Evolutionary conservation across 2,888 invertebrate species (phyloP).

Genomic region (Folsomia candida): DNA sequence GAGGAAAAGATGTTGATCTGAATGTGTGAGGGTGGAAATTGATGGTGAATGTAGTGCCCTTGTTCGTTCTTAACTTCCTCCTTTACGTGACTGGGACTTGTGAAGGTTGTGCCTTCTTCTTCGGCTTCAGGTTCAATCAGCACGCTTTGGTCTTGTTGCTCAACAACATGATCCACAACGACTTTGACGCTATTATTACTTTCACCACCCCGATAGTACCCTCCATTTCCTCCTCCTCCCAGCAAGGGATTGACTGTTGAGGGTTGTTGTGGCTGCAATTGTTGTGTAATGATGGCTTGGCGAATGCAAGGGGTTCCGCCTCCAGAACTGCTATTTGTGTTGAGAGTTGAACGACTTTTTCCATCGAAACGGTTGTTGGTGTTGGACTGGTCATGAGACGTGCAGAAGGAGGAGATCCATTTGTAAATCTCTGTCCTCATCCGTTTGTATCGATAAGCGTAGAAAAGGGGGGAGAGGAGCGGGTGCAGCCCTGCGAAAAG

Average conservation of each 20-base stretch:
- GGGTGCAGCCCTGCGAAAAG: constrained; percentile 40
- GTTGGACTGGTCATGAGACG: not conserved
- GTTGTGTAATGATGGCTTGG: constrained; percentile 6
- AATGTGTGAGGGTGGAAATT: not conserved
- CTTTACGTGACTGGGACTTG: not conserved
- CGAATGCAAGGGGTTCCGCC: constrained; percentile 8
- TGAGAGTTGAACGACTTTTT: not conserved
- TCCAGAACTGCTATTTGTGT: not conserved
- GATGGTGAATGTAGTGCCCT: not conserved
- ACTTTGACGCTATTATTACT: too few relatives aligned
- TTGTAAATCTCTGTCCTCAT: constrained; percentile 21
- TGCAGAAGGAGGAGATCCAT: constrained; percentile 11
- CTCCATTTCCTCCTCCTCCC: not conserved
- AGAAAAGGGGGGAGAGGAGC: constrained; percentile 41
- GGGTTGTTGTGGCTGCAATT: not conserved
- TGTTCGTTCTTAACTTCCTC: not conserved
- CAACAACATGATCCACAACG: not conserved
- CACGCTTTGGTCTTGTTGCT: not conserved
- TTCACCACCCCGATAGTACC: too few relatives aligned
- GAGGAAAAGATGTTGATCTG: not conserved
- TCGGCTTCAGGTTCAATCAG: not conserved
- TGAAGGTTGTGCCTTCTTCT: not conserved
- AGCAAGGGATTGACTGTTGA: not conserved
- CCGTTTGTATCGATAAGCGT: constrained; percentile 46
- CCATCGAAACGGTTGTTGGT: not conserved